These are phyloP conservation scores for Entomobrya proxima DNA, from an alignment of 2,888 invertebrate genomes.

Conservation along the genomic window DNA sequence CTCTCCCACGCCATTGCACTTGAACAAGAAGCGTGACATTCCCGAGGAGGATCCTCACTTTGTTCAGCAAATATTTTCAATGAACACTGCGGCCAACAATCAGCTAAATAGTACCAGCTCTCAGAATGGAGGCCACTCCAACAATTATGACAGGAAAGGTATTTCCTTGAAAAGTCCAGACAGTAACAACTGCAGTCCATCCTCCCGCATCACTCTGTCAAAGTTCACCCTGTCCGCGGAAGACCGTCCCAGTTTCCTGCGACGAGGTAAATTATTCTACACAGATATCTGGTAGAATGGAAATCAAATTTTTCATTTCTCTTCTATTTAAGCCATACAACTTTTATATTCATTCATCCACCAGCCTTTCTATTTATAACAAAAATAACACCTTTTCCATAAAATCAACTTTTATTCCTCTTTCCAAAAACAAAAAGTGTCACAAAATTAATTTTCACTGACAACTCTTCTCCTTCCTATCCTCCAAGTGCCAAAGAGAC, in stretches of 20 bases:
- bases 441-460: background rate
- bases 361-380: slow-evolving; percentile 28
- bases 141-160: background rate
- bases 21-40: slow-evolving; percentile 74
- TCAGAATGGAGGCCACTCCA: background rate
- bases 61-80: slow-evolving; percentile 74
- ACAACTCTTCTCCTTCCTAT: background rate
- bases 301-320: slow-evolving; percentile 1
- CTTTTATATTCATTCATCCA: slow-evolving; percentile 5
- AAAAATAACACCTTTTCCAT: background rate
- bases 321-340: background rate
- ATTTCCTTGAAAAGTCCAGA: slow-evolving; percentile 35
- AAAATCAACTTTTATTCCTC: background rate
- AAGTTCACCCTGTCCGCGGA: slow-evolving; percentile 75
- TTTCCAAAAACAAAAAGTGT: background rate
- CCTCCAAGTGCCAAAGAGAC: background rate
- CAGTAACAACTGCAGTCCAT: background rate
- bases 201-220: slow-evolving; percentile 69
- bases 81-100: slow-evolving; percentile 69
- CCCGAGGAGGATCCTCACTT: slow-evolving; percentile 75
- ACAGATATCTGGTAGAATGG: slow-evolving; percentile 75
- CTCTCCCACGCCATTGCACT: slow-evolving; percentile 52
- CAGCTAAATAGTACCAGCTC: slow-evolving; percentile 15
- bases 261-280: slow-evolving; percentile 75
- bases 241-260: slow-evolving; percentile 75